A percentile compares a stretch with the other conserved stretches of the same genome.
Evolutionary conservation across 2,888 invertebrate species (phyloP).

Genomic region (Charanyca ferruginea): DNA sequence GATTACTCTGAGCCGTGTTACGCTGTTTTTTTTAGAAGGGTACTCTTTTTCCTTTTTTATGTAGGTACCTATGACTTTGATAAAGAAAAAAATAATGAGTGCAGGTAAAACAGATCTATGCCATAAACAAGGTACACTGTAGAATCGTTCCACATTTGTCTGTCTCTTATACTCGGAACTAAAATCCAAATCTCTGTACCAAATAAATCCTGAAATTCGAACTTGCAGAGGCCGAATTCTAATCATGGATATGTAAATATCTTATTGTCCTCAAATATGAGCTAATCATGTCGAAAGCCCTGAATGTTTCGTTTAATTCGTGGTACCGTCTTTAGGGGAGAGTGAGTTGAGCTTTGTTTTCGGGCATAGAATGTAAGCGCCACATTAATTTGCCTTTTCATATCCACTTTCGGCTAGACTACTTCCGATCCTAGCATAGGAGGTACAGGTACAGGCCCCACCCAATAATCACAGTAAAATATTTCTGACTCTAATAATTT

Average conservation of each 20-base stretch:
- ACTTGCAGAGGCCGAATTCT: no score
- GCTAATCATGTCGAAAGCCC: no score
- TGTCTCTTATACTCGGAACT: no score
- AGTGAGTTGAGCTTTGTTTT: neutral
- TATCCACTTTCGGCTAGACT: neutral
- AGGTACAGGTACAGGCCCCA: neutral
- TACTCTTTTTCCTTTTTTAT: neutral
- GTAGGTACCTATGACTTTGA: neutral
- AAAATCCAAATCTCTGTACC: no score
- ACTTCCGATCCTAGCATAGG: no score
- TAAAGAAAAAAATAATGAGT: no score
- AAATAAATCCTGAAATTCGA: no score
- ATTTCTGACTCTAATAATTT: conserved; percentile 1
- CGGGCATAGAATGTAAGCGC: neutral
- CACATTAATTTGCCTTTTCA: neutral
- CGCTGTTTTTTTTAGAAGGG: neutral
- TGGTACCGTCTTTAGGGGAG: neutral
- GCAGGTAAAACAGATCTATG: no score
- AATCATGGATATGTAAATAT: no score
- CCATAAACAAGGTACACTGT: no score
- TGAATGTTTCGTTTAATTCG: neutral
- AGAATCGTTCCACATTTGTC: no score
- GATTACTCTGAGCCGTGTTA: neutral
- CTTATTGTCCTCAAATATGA: neutral
- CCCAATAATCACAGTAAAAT: neutral